Evolutionary conservation across 2,113 vertebrate species (phyloP).

Genomic region (Rhegmatorhina hoffmannsi): DNA sequence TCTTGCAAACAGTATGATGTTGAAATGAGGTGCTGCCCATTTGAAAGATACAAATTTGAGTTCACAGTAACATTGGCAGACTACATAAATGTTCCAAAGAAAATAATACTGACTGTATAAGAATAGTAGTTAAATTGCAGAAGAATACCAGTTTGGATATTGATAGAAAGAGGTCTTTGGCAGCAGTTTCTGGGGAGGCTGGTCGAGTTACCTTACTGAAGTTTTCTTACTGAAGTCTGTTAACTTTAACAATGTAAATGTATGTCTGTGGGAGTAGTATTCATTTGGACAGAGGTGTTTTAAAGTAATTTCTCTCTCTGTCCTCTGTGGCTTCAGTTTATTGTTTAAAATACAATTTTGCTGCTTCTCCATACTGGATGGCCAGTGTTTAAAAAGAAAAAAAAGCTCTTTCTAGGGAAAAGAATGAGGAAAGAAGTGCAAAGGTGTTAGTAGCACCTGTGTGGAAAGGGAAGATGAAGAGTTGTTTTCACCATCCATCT

Average conservation of each 20-base stretch:
- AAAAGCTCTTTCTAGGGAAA: not conserved
- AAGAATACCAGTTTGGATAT: not conserved
- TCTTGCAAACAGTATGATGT: not conserved
- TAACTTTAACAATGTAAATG: not conserved
- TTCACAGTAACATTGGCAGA: not conserved
- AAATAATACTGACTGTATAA: not conserved
- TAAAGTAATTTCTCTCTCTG: not conserved
- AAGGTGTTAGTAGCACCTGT: not conserved
- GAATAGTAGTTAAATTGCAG: not conserved
- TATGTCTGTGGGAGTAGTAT: not conserved
- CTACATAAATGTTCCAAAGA: not conserved
- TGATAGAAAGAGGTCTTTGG: not conserved
- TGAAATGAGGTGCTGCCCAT: not conserved
- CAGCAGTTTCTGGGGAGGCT: not conserved
- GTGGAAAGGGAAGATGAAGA: not conserved
- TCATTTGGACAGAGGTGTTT: not conserved
- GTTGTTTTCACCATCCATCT: fast-evolving
- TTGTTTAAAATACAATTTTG: not conserved
- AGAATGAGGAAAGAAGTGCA: not conserved
- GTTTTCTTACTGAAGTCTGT: not conserved
- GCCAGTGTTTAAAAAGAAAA: not conserved
- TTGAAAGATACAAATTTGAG: not conserved
- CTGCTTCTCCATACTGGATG: not conserved
- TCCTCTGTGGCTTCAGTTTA: not conserved
- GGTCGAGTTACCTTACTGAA: not conserved